Evolutionary conservation across 2,888 invertebrate species (phyloP), one percentile per base, ranked within the genome.

Genomic region (Danaus chrysippus): DNA sequence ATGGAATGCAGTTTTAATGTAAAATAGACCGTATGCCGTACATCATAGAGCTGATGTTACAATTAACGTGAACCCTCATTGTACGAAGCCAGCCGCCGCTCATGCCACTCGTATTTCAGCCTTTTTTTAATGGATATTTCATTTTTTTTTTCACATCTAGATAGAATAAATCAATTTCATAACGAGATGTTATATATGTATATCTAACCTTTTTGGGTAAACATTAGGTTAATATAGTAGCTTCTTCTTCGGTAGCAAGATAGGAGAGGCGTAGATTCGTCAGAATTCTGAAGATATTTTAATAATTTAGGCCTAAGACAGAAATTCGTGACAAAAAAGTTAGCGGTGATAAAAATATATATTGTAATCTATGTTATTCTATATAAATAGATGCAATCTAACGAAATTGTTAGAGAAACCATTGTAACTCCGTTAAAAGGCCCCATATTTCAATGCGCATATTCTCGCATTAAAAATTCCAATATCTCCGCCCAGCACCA

Each of bases 1-100:
- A 76, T 68, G 73, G 75, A 75, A 76, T 76, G 73, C 72, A 75
- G 79, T 78, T 77, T 74, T 71, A 46, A 58, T 77, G 75, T 66
- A 72, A 81, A 82, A 64, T 73, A 67, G 68, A 76, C 82, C 72
- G 68, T 82, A 77, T 56, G 46, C 19, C 59, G 58, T 42, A 64
- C 43, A 9, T 0, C 11, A 65, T 76, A 78, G 66, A 74, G 78
- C 70, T 66, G 58, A 74, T 62, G 73, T 81, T 79, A 34, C 55
- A 65, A 68, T 66, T 60, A 56, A 62, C 54, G 49, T 72, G 71
- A 71, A 73, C 70, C 72, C 56, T 55, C 60, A 60, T 63, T 63
- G 62, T 59, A 59, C 59, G 59, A 60, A 62, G 53, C 58, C 58
- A 71, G 53, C 56, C 53, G 59, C 49, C 59, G 52, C 61, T 76